These are phyloP conservation scores for Australoheros facetus DNA, from an alignment of 2,797 vertebrate genomes.

Conservation along the genomic window DNA sequence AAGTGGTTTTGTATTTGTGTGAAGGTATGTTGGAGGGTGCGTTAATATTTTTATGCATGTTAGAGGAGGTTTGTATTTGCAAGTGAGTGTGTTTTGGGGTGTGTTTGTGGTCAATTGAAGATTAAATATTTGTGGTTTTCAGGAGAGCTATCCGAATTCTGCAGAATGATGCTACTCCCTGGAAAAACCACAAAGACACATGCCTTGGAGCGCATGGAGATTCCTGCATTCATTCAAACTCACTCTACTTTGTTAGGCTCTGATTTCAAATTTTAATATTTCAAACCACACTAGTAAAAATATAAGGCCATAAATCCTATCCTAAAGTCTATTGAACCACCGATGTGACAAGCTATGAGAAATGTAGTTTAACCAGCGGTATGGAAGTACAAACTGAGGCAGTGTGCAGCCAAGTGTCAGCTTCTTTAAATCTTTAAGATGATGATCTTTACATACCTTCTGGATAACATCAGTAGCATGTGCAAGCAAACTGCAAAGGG, in stretches of 20 bases:
- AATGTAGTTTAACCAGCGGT: neutral
- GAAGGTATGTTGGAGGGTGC: neutral
- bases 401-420: neutral
- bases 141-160: neutral
- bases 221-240: neutral
- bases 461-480: neutral
- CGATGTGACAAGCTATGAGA: neutral
- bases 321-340: neutral
- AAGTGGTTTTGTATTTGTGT: neutral
- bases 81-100: neutral
- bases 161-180: neutral
- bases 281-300: neutral
- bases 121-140: constrained; percentile 22
- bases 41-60: neutral
- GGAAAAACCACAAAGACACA: constrained; percentile 1
- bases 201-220: neutral
- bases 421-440: neutral
- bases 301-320: neutral
- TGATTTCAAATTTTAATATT: neutral
- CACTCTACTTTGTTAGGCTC: neutral
- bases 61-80: neutral
- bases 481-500: neutral
- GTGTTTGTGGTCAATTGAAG: neutral
- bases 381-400: neutral
- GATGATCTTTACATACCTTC: neutral